These are phyloP conservation scores for Scaptomyza reducta DNA, from an alignment of 2,888 invertebrate genomes.

Conservation along the genomic window DNA sequence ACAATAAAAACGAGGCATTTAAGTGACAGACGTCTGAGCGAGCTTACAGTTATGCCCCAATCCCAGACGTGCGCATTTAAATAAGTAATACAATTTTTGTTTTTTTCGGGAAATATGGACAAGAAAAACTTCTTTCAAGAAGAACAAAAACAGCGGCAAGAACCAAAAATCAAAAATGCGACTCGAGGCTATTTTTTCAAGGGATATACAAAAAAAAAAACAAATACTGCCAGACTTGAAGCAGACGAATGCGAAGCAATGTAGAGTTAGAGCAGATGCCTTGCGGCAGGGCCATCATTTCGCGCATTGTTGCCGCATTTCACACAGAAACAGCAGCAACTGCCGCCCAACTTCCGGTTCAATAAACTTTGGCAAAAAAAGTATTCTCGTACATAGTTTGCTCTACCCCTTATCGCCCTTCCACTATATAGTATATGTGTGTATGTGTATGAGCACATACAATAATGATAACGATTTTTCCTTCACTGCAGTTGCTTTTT, in stretches of 20 bases:
- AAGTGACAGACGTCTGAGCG: constrained; percentile 51
- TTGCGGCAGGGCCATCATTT: constrained; percentile 24
- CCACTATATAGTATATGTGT: neutral
- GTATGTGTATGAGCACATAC: constrained; percentile 45
- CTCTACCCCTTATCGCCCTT: neutral
- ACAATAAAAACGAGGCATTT: constrained; percentile 62
- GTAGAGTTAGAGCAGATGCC: constrained; percentile 2
- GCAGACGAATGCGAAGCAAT: constrained; percentile 38
- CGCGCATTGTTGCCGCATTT: constrained; percentile 71
- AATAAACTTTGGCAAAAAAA: constrained; percentile 75
- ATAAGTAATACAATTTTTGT: constrained; percentile 52
- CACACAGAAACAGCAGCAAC: constrained; percentile 39
- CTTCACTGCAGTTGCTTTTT: constrained; percentile 49
- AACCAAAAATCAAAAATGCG: constrained; percentile 55
- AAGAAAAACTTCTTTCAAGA: neutral
- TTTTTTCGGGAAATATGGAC: neutral
- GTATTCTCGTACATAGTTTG: constrained; percentile 67
- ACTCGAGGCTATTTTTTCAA: constrained; percentile 46
- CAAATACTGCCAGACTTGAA: constrained; percentile 43
- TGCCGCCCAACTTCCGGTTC: constrained; percentile 72
- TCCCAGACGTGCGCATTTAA: constrained; percentile 39
- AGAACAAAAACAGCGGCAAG: constrained; percentile 5
- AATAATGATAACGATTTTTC: constrained; percentile 76
- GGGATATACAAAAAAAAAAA: neutral
- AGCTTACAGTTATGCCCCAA: constrained; percentile 15